Conservation (phyloP, 2,113 vertebrate species). For the Caranx melampygus region DNA sequence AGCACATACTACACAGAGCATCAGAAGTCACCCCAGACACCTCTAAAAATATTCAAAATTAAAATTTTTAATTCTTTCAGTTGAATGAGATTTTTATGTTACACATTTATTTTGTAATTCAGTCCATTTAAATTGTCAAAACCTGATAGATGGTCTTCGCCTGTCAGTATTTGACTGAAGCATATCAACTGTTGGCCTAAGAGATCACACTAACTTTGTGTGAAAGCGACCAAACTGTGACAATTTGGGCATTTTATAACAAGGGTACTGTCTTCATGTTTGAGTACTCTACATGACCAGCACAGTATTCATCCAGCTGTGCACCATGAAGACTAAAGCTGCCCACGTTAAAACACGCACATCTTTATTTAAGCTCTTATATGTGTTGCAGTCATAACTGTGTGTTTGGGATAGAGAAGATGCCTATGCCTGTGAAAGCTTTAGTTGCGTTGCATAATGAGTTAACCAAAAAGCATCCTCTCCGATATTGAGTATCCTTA, state of each 20-base stretch:
- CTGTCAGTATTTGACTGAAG: background rate
- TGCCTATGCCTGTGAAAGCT: background rate
- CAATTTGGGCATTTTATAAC: background rate
- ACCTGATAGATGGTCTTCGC: background rate
- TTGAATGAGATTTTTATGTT: background rate
- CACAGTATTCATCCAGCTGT: background rate
- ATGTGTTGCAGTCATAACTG: slow-evolving; percentile 6
- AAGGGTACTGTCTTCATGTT: background rate
- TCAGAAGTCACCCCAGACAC: background rate
- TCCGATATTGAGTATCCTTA: background rate
- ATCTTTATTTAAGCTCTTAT: slow-evolving; percentile 3
- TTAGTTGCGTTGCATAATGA: background rate
- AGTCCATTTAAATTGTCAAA: background rate
- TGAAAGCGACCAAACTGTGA: background rate
- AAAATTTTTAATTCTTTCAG: background rate
- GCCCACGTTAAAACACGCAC: background rate
- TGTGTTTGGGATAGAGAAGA: slow-evolving; percentile 11
- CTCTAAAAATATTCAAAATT: background rate
- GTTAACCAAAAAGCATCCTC: background rate
- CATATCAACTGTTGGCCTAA: background rate
- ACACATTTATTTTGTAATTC: background rate
- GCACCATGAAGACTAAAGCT: slow-evolving; percentile 4
- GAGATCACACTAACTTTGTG: background rate
- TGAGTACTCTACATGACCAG: background rate
- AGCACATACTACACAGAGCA: background rate